Evolutionary conservation across 2,888 invertebrate genomes (phyloP).

Genomic region (Euclidia mi): DNA sequence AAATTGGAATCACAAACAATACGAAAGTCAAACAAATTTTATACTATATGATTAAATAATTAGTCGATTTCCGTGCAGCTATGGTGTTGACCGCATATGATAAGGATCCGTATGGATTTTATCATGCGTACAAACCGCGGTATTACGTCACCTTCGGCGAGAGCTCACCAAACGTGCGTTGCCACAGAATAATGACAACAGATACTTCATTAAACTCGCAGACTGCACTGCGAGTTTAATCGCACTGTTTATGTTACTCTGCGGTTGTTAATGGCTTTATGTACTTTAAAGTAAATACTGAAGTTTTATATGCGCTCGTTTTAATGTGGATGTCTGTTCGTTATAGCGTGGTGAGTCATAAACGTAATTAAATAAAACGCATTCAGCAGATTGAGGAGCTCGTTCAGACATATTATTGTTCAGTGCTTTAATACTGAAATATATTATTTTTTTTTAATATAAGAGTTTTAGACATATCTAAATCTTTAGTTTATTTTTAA

Average conservation of each 20-base stretch:
- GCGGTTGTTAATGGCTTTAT: constrained; percentile 4
- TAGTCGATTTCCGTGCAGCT: constrained; percentile 18
- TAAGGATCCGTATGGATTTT: constrained; percentile 36
- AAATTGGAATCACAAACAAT: neutral
- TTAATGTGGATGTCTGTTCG: too few species aligned
- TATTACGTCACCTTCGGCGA: constrained; percentile 37
- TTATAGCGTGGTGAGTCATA: too few species aligned
- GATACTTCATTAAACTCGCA: constrained; percentile 15
- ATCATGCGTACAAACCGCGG: constrained; percentile 48
- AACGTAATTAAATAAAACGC: too few species aligned
- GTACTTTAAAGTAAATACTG: neutral
- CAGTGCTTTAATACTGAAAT: too few species aligned
- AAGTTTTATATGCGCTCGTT: too few species aligned
- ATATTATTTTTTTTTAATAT: too few species aligned
- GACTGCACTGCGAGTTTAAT: constrained; percentile 12
- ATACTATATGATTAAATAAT: constrained; percentile 2
- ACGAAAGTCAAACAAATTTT: neutral
- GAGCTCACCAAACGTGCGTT: constrained; percentile 24
- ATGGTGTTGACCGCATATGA: constrained; percentile 33
- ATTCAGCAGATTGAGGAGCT: too few species aligned
- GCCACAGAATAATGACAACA: constrained; percentile 41
- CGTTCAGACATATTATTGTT: too few species aligned
- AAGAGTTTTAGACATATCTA: too few species aligned
- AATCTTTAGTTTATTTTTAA: too few species aligned
- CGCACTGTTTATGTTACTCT: constrained; percentile 10